Evolutionary conservation across 1,140 invertebrate species (phyloP).

Genomic region (Grapholita molesta): DNA sequence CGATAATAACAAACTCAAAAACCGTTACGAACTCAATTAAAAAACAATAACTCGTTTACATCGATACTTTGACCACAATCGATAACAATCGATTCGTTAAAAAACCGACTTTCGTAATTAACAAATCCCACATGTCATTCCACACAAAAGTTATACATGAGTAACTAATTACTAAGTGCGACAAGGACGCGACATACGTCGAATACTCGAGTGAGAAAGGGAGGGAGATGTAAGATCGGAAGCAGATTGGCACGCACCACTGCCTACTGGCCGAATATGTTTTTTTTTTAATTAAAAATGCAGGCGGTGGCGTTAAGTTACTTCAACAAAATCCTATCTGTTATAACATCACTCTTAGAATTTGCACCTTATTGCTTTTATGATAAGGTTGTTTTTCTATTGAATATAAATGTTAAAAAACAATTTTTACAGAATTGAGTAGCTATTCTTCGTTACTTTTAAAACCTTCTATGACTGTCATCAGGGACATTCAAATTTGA

Average conservation of each 20-base stretch:
- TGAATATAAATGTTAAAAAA: not conserved
- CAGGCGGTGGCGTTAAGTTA: conserved; percentile 33
- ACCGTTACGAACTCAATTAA: conserved; percentile 2
- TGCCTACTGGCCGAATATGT: conserved; percentile 62
- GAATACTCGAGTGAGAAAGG: conserved; percentile 24
- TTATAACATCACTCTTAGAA: not conserved
- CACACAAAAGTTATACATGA: conserved; percentile 67
- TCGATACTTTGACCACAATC: conserved; percentile 26
- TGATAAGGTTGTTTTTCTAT: not conserved
- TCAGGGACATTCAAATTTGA: not conserved
- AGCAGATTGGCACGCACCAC: conserved; percentile 65
- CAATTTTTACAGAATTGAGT: not conserved
- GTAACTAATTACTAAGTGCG: conserved; percentile 60
- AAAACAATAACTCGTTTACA: conserved; percentile 21
- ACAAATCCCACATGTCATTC: conserved; percentile 62
- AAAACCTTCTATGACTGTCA: not conserved
- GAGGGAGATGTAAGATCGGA: conserved; percentile 51
- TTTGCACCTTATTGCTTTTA: not conserved
- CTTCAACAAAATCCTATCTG: not conserved
- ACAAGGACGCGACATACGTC: conserved; percentile 26
- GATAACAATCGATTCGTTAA: conserved; percentile 32
- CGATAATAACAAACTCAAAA: not conserved
- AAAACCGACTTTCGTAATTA: conserved; percentile 56
- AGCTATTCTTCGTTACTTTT: not conserved
- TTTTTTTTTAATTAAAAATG: conserved; percentile 71